Evolutionary conservation across 2,113 vertebrate genomes (phyloP), one percentile per base, ranked within the genome.

Genomic region (Strix aluco): DNA sequence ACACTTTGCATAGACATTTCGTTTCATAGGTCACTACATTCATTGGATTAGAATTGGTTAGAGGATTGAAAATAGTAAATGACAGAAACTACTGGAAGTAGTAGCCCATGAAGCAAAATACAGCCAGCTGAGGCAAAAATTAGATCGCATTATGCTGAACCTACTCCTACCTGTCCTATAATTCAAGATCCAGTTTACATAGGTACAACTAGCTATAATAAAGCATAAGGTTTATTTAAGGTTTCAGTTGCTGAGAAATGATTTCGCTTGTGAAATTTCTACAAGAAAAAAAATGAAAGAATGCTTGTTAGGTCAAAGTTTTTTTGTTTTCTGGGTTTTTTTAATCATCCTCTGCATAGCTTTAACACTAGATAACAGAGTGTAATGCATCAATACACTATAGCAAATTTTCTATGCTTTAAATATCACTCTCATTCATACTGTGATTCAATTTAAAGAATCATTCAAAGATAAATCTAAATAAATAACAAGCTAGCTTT

Each of bases 401-500:
- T 46, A 62, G 66, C 58, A 92, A 94, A 85, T 88, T 81, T 92
- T 91, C 84, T 95, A 71, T 96, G 92, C 83, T 97, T 95, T 97
- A 97, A 98, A 94, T 97, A 96, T 90, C 88, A 55, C 81, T 92
- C 92, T 55, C 93, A 88, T 94, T 98, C 92, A 97, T 81, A 88
- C 82, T 86, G 90, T 79, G 95, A 97, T 97, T 97, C 93, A 97
- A 95, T 96, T 97, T 98, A 96, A 97, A 97, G 95, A 97, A 97
- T 96, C 96, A 96, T 98, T 97, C 96, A 96, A 98, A 98, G 96
- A 98, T 97, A 96, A 96, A 96, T 97, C 97, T 98, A 98, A 98
- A 98, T 98, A 98, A 98, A 98, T 98, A 98, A 98, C 98, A 98
- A 98, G 97, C 94, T 96, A 95, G 97, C 97, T 98, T 98, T 98